These are phyloP conservation scores for Laupala kohalensis DNA, from an alignment of 1,140 invertebrate genomes.

Conservation along the genomic window DNA sequence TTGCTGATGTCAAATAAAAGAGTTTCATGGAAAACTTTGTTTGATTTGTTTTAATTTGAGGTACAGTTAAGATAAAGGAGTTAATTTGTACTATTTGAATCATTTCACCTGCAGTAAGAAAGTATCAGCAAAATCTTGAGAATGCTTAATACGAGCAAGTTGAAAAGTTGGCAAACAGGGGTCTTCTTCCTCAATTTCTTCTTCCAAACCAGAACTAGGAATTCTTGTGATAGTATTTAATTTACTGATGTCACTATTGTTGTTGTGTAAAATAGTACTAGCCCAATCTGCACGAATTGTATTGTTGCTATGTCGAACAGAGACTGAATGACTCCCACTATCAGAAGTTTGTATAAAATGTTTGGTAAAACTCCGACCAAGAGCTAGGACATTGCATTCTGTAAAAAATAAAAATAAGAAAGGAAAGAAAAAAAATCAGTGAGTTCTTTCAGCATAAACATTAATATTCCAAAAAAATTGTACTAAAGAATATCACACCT, in stretches of 20 bases:
- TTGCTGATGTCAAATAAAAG: too few relatives aligned
- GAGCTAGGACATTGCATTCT: slow-evolving; percentile 26
- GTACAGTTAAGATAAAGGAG: too few relatives aligned
- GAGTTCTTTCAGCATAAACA: too few relatives aligned
- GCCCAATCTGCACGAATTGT: slow-evolving; percentile 15
- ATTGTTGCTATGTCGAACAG: slow-evolving; percentile 14
- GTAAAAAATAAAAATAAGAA: slow-evolving; percentile 8
- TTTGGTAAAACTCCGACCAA: slow-evolving; percentile 19
- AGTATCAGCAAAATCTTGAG: slow-evolving; percentile 34
- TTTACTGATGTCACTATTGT: slow-evolving; percentile 10
- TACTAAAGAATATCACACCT: too few relatives aligned
- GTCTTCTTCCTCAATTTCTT: slow-evolving; percentile 17
- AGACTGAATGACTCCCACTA: slow-evolving; percentile 6
- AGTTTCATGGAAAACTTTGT: too few relatives aligned
- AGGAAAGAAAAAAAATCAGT: neutral
- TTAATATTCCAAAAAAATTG: too few relatives aligned
- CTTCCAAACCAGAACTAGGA: neutral
- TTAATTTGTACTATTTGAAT: too few relatives aligned
- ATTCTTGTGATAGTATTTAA: neutral
- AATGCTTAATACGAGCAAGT: slow-evolving; percentile 34
- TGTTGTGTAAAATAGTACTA: slow-evolving; percentile 8
- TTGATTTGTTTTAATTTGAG: too few relatives aligned
- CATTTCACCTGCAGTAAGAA: slow-evolving; percentile 33
- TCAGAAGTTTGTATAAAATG: slow-evolving; percentile 17
- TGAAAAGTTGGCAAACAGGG: slow-evolving; percentile 32